Evolutionary conservation across 2,888 invertebrate species (phyloP).

Genomic region (Tenthredo scrophulariae): DNA sequence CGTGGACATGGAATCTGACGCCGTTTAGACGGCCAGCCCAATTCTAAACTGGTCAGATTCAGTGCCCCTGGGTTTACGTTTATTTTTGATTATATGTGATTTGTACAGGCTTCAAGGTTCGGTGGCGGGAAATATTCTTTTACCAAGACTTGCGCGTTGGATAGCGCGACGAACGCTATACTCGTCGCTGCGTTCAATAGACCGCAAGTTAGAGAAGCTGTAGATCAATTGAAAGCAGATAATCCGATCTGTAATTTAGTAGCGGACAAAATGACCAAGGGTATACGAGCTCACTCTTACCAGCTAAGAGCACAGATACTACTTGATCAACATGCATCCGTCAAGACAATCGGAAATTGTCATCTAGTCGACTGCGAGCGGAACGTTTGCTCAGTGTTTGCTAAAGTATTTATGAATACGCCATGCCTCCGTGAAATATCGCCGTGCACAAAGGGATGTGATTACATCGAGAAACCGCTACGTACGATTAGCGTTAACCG

Average conservation of each 20-base stretch:
- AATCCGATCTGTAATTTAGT: constrained; percentile 23
- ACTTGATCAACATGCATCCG: too few species aligned
- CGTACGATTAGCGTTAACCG: constrained; percentile 18
- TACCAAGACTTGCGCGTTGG: constrained; percentile 7
- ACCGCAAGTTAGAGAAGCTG: background rate
- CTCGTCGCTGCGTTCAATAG: constrained; percentile 18
- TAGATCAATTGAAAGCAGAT: background rate
- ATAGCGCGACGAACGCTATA: background rate
- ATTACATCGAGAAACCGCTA: background rate
- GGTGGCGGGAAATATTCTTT: background rate
- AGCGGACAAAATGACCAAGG: too few species aligned
- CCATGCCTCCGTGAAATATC: constrained; percentile 21
- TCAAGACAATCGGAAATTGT: too few species aligned
- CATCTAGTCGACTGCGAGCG: too few species aligned
- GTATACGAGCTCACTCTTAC: too few species aligned
- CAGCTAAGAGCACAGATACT: too few species aligned
- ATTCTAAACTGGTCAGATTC: too few species aligned
- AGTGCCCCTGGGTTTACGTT: background rate
- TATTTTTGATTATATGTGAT: background rate
- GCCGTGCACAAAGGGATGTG: constrained; percentile 7
- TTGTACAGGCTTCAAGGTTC: constrained; percentile 30
- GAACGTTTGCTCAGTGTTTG: background rate
- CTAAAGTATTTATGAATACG: background rate
- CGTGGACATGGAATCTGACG: too few species aligned
- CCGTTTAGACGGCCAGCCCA: too few species aligned